A percentile compares a stretch with the other conserved stretches of the same genome.
Conservation (phyloP, 2,797 vertebrate genomes). For the Sus cebifrons region DNA sequence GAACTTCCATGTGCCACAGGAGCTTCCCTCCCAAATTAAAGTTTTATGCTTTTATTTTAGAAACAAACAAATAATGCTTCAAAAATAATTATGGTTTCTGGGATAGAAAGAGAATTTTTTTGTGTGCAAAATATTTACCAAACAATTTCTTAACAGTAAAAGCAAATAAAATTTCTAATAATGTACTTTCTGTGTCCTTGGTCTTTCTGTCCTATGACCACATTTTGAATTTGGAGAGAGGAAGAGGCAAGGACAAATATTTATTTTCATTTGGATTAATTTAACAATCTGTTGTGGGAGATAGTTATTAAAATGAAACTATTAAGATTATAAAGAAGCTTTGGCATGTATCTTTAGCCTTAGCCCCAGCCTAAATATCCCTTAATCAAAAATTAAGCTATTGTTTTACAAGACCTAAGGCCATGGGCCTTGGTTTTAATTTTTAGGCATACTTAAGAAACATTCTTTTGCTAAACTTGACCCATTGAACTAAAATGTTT, state of each 20-base stretch:
- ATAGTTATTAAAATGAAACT: neutral
- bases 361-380: neutral
- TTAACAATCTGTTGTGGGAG: neutral
- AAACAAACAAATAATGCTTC: constrained; percentile 29
- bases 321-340: neutral
- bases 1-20: no score
- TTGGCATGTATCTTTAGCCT: neutral
- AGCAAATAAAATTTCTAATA: constrained; percentile 22
- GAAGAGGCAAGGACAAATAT: neutral
- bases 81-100: neutral
- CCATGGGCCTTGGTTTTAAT: neutral
- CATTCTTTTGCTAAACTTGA: neutral
- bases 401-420: neutral
- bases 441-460: neutral
- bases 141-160: constrained; percentile 5
- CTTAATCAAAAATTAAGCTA: neutral
- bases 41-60: neutral
- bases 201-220: neutral
- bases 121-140: constrained; percentile 6
- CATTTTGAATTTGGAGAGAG: constrained; percentile 7
- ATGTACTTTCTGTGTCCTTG: neutral
- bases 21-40: no score
- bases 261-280: constrained; percentile 30
- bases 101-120: neutral
- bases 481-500: neutral